Evolutionary conservation across 2,888 invertebrate species (phyloP), one percentile per base, ranked within the genome.

Genomic region (Leptopilina myrica): DNA sequence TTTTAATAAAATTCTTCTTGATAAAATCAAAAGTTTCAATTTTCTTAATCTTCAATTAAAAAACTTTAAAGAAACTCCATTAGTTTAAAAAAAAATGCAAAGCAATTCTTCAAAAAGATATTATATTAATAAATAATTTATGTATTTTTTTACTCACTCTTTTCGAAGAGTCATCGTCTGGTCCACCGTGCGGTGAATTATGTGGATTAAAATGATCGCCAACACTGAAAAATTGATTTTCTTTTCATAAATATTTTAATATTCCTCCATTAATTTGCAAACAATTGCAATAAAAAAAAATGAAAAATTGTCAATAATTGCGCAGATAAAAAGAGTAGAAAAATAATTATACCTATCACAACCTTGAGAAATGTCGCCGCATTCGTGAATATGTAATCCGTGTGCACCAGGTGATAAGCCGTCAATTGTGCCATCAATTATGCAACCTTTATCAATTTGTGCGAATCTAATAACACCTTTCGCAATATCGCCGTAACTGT

Each of bases 401-500:
- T 95, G 93, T 26, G 81, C 91, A 83, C 96, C 96, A 53, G 94
- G 94, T 0, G 92, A 85, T 66, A 98, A 92, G 0, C 97, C 97
- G 92, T 98, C 97, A 3, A 98, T 92, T 2, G 96, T 96, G 0
- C 98, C 98, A 89, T 98, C 98, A 3, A 97, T 93, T 0, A 98
- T 93, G 76, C 96, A 95, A 0, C 94, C 94, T 0, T 90, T 85
- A 4, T 84, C 20, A 0, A 93, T 91, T 92, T 96, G 95, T 64
- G 95, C 93, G 89, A 98, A 96, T 79, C 98, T 92, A 7, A 97
- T 93, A 15, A 98, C 95, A 0, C 98, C 98, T 87, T 95, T 92
- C 4, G 96, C 92, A 0, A 89, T 81, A 0, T 86, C 86, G 5
- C 92, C 90, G 76, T 93, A 93, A 66, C 91, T 90, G 76, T 91